A percentile compares a stretch with the other conserved stretches of the same genome.
Conservation (phyloP, 2,797 vertebrate genomes). For the Rhinatrema bivittatum region DNA sequence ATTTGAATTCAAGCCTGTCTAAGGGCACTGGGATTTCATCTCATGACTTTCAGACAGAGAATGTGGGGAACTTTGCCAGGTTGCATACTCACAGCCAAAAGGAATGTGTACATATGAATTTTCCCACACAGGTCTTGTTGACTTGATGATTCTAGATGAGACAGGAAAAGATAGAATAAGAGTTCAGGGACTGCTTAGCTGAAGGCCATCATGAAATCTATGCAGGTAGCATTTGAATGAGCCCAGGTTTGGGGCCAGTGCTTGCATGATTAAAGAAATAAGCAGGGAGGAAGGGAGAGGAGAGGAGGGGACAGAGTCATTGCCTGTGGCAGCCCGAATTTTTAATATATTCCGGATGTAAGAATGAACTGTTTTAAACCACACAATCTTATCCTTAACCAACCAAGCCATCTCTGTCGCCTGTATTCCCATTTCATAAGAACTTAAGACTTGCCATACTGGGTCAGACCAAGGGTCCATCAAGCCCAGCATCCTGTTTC, state of each 20-base stretch:
- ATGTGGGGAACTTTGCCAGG: neutral
- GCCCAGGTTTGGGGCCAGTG: neutral
- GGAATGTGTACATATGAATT: neutral
- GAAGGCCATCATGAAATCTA: slow-evolving; percentile 2
- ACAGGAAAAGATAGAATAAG: rapidly evolving
- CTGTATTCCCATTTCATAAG: no score
- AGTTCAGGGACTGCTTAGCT: neutral
- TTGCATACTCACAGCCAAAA: neutral
- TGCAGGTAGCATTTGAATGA: neutral
- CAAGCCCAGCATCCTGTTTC: no score
- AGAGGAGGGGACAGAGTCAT: no score
- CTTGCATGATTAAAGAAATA: slow-evolving; percentile 1
- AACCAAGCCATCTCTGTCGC: no score
- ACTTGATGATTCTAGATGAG: neutral
- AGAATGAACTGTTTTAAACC: no score
- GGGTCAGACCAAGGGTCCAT: no score
- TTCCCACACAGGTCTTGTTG: neutral
- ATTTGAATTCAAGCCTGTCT: neutral
- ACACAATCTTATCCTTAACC: no score
- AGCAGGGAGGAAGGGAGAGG: no score
- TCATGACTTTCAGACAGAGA: neutral
- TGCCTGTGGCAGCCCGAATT: no score
- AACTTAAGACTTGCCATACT: no score
- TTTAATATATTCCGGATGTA: no score
- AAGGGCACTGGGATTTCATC: neutral